phyloP scores from a whole-genome alignment of 2,888 invertebrate species.

The Muschampia plurimacula region DNA sequence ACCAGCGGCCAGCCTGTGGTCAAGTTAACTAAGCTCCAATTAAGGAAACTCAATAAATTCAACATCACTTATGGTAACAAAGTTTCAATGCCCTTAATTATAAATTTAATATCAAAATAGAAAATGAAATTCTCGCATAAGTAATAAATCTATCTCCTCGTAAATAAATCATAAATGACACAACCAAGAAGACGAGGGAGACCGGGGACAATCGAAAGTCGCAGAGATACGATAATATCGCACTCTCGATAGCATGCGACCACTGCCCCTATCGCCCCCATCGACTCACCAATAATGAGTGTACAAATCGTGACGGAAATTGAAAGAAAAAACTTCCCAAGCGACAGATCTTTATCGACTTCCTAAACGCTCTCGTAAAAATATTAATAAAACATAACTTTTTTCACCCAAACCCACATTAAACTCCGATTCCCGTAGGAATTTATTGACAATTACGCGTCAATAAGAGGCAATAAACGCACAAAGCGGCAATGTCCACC shows the following conservation, averaged over 20 bases:
- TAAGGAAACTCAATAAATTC: no score
- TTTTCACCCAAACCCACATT: slow-evolving; percentile 86
- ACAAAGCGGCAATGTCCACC: slow-evolving; percentile 83
- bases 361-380: slow-evolving; percentile 85
- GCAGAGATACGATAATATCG: slow-evolving; percentile 81
- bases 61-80: no score
- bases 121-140: slow-evolving; percentile 45
- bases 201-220: slow-evolving; percentile 76
- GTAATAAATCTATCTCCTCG: slow-evolving; percentile 53
- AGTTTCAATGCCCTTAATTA: no score
- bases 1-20: no score
- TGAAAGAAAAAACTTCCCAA: slow-evolving; percentile 85
- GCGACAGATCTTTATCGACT: slow-evolving; percentile 81
- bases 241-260: slow-evolving; percentile 75
- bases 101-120: no score
- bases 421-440: slow-evolving; percentile 82
- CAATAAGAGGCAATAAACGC: slow-evolving; percentile 84
- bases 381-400: slow-evolving; percentile 86
- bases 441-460: slow-evolving; percentile 85
- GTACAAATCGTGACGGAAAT: slow-evolving; percentile 86
- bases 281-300: slow-evolving; percentile 81
- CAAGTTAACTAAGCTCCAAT: no score
- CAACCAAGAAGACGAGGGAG: slow-evolving; percentile 62
- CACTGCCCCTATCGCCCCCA: slow-evolving; percentile 84
- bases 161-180: slow-evolving; percentile 74